phyloP scores from a whole-genome alignment of 2,113 vertebrate genomes.

The Eurypyga helias region DNA sequence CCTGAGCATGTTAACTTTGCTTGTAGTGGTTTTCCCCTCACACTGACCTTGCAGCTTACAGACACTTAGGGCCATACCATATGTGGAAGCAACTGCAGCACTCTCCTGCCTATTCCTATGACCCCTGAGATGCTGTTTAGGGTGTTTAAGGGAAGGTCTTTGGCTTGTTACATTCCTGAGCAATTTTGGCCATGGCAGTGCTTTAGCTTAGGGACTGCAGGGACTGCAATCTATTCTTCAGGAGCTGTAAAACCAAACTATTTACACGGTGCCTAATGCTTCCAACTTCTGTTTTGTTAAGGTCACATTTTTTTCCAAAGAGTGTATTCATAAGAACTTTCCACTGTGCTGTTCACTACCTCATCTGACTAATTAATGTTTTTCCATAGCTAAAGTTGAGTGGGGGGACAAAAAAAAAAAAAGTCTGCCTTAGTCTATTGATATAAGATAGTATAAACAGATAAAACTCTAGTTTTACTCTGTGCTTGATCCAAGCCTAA shows the following conservation, averaged over 20 bases:
- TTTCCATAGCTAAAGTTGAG: neutral
- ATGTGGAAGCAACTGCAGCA: neutral
- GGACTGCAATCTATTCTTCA: neutral
- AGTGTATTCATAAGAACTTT: neutral
- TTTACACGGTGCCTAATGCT: neutral
- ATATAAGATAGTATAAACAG: neutral
- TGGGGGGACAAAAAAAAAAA: neutral
- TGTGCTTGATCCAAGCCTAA: neutral
- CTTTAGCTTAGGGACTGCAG: neutral
- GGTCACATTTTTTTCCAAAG: neutral
- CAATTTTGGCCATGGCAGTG: neutral
- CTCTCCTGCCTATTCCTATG: neutral
- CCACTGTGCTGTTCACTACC: neutral
- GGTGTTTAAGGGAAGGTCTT: neutral
- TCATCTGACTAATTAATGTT: neutral
- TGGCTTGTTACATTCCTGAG: neutral
- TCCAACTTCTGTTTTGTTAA: neutral
- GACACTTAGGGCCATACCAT: rapidly evolving
- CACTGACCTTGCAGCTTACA: neutral
- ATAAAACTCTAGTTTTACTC: neutral
- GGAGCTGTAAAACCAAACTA: neutral
- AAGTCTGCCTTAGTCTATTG: neutral
- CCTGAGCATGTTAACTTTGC: neutral
- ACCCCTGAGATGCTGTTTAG: neutral
- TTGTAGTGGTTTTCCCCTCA: neutral